Percentiles rank a stretch among this genome's conserved stretches.
Conservation (phyloP, 2,888 invertebrate species). For the Baccha elongata region DNA sequence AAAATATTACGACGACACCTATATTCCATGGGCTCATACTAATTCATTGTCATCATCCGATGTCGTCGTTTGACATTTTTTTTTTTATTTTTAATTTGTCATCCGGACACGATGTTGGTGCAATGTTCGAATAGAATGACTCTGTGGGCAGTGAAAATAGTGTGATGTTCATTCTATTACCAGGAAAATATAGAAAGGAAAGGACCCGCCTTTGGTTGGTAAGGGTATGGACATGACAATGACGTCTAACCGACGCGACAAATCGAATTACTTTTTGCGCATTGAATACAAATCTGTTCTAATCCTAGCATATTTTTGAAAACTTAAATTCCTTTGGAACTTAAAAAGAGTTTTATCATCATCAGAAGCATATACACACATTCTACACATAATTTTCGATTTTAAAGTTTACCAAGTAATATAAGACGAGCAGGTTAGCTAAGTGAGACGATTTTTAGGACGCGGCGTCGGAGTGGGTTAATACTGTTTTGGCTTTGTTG, state of each 20-base stretch:
- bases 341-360: constrained; percentile 3
- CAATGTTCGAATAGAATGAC: constrained; percentile 40
- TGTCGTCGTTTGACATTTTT: constrained; percentile 33
- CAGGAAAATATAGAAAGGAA: constrained; percentile 16
- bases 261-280: constrained; percentile 64
- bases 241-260: constrained; percentile 31
- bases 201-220: constrained; percentile 16
- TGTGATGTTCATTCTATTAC: constrained; percentile 62
- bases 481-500: no score
- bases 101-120: constrained; percentile 49
- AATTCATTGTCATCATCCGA: constrained; percentile 38
- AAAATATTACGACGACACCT: constrained; percentile 25
- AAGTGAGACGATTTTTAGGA: no score
- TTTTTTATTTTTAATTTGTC: constrained; percentile 41
- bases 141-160: constrained; percentile 45
- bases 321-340: background rate
- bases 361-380: no score
- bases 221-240: constrained; percentile 4
- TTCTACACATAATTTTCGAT: no score
- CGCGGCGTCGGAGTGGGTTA: no score
- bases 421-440: no score
- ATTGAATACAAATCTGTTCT: constrained; percentile 61
- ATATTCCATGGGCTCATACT: constrained; percentile 27
- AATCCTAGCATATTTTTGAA: constrained; percentile 12
- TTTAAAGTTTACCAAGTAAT: background rate